These are phyloP conservation scores for Leptestheria dahalacensis DNA, from an alignment of 1,140 invertebrate genomes.

Conservation along the genomic window DNA sequence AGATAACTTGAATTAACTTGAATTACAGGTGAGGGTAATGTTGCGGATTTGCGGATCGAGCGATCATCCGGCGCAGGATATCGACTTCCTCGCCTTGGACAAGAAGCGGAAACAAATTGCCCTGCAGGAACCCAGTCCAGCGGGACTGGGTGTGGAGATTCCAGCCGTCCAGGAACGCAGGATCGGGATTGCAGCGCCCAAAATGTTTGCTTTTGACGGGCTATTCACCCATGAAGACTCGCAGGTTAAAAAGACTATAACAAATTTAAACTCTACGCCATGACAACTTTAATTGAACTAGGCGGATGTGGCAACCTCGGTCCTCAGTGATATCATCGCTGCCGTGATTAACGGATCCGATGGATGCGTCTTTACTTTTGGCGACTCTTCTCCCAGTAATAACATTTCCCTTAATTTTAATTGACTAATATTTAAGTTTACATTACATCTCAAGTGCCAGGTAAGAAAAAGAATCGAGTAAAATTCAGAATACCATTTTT, in stretches of 20 bases:
- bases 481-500: too few species aligned
- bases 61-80: constrained; percentile 19
- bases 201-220: constrained; percentile 93
- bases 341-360: constrained; percentile 86
- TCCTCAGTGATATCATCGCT: constrained; percentile 79
- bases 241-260: too few species aligned
- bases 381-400: constrained; percentile 79
- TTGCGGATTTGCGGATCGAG: constrained; percentile 38
- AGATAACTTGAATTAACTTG: not conserved
- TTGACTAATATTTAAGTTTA: too few species aligned
- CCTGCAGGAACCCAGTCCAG: constrained; percentile 51
- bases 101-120: constrained; percentile 81
- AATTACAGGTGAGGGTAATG: constrained; percentile 72
- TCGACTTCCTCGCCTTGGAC: constrained; percentile 58
- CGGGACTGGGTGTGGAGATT: constrained; percentile 24
- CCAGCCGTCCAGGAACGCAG: constrained; percentile 47
- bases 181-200: constrained; percentile 69
- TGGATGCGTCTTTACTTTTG: constrained; percentile 81
- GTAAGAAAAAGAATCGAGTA: too few species aligned
- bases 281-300: too few species aligned
- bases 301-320: constrained; percentile 77
- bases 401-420: too few species aligned
- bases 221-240: constrained; percentile 80
- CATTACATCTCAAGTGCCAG: too few species aligned
- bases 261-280: too few species aligned